Evolutionary conservation across 2,888 invertebrate genomes (phyloP), one percentile per base, ranked within the genome.

Genomic region (Bruchidius siliquastri): DNA sequence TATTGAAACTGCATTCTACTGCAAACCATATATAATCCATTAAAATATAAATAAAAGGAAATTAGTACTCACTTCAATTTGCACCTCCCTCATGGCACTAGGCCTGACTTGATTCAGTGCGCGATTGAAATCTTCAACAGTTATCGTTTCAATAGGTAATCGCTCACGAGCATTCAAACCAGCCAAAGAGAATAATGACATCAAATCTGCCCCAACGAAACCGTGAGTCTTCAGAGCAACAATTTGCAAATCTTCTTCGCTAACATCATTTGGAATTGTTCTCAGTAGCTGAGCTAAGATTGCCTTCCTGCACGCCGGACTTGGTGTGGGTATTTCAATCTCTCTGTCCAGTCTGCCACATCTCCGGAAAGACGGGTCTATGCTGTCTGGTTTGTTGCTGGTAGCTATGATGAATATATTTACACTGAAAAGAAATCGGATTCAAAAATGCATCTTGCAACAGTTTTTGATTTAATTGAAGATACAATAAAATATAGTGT

Each of bases 31-130:
- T n/a, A n/a, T n/a, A n/a, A n/a, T n/a, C n/a, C n/a, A n/a, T n/a
- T n/a, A n/a, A n/a, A n/a, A n/a, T n/a, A n/a, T n/a, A n/a, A n/a
- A n/a, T n/a, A n/a, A 67, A 10, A 32, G 13, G 2, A 68, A 22
- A 20, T 21, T 21, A 20, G 68, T 68, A 73, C 77, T 77, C 75
- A 95, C 92, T 87, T 97, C 96, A 76, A 97, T 91, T 71, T 94
- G 88, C 3, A 97, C 91, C 85, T 97, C 96, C 75, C 95, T 91
- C 95, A 97, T 96, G 0, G 96, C 97, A 84, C 95, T 96, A 0
- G 97, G 97, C 80, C 93, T 92, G 0, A 96, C 92, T 72, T 89
- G 86, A 8, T 89, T 91, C 70, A 95, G 83, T 2, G 94, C 93
- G 30, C 87, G 86, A 69, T 90, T 86, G 49, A 95, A 88, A 84